These are phyloP conservation scores for Butastur rufipennis DNA, from an alignment of 2,113 vertebrate genomes.

Conservation along the genomic window DNA sequence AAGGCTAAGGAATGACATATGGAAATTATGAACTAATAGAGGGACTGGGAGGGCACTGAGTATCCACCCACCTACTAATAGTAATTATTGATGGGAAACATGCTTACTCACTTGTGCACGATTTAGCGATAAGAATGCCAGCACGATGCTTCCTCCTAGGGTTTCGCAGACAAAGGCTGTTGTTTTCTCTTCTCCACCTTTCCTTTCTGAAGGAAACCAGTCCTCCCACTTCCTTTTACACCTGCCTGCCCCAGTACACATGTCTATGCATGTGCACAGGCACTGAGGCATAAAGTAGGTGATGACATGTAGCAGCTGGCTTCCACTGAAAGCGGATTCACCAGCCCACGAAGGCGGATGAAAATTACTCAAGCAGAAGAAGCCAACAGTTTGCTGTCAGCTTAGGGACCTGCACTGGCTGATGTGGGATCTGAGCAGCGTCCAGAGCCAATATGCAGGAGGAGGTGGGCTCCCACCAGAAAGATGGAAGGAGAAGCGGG, in stretches of 20 bases:
- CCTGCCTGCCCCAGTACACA: fast-evolving
- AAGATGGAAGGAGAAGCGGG: not conserved
- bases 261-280: not conserved
- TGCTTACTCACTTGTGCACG: not conserved
- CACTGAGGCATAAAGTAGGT: not conserved
- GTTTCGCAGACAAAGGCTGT: not conserved
- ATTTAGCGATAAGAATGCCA: not conserved
- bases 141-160: not conserved
- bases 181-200: not conserved
- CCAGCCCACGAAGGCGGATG: not conserved
- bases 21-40: slow-evolving; percentile 21
- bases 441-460: not conserved
- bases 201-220: not conserved
- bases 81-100: not conserved
- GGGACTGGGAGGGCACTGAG: not conserved
- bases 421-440: not conserved
- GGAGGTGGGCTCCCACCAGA: not conserved
- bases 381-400: not conserved
- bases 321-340: not conserved
- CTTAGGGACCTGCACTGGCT: not conserved
- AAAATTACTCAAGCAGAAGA: not conserved
- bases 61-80: not conserved
- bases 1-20: not conserved
- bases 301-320: not conserved
- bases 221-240: not conserved